Conservation (phyloP, 92 coral and sea anemone genomes). For the Phenganax subtilis region DNA sequence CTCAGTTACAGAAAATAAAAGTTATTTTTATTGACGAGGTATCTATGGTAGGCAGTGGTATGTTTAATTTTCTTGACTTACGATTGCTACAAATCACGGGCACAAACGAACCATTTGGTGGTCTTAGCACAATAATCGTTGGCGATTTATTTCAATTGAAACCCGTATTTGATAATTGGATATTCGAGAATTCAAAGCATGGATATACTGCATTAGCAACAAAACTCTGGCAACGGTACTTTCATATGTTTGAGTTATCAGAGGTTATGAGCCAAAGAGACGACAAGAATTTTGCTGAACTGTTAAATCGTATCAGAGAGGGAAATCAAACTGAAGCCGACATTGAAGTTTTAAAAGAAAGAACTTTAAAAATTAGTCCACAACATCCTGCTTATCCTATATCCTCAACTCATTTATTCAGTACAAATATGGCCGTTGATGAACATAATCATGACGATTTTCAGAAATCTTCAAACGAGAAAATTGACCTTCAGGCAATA, state of each 20-base stretch:
- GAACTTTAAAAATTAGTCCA: constrained; percentile 20
- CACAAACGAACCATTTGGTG: constrained; percentile 55
- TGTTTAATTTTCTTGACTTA: constrained; percentile 62
- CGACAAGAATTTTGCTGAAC: constrained; percentile 38
- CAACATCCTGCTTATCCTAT: constrained; percentile 34
- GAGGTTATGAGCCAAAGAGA: background rate
- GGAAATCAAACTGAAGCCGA: constrained; percentile 56
- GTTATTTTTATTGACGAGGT: constrained; percentile 52
- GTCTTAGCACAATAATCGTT: constrained; percentile 47
- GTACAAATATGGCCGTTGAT: constrained; percentile 38
- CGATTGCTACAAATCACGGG: constrained; percentile 1
- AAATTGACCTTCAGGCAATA: constrained; percentile 41
- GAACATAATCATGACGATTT: constrained; percentile 38
- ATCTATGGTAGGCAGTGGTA: constrained; percentile 59
- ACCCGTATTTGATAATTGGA: constrained; percentile 13
- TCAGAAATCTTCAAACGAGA: constrained; percentile 24
- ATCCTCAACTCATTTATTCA: background rate
- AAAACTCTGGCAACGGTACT: background rate
- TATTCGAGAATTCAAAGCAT: too few relatives aligned
- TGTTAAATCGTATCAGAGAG: constrained; percentile 57
- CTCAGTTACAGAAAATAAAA: constrained; percentile 38
- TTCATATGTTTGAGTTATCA: too few relatives aligned
- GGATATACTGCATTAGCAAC: constrained; percentile 11
- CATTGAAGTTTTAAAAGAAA: constrained; percentile 31
- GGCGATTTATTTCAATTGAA: constrained; percentile 61